Evolutionary conservation across 2,888 invertebrate species (phyloP).

Genomic region (Anaspis maculata): DNA sequence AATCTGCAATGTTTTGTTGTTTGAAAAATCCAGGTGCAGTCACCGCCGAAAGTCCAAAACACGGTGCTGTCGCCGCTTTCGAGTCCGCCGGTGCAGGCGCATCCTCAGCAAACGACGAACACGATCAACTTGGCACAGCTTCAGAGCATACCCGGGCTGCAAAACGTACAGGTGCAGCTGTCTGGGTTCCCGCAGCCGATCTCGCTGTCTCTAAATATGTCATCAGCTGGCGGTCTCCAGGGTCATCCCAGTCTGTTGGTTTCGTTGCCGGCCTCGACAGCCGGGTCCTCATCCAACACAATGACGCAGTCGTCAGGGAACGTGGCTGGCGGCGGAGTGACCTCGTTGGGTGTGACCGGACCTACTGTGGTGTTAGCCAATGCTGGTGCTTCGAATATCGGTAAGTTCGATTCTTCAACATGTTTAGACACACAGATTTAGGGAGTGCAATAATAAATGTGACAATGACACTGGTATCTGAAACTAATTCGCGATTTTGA

Average conservation of each 20-base stretch:
- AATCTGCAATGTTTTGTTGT: too few species aligned
- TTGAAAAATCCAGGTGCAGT: too few species aligned
- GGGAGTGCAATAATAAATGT: too few species aligned
- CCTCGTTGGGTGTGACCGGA: slow-evolving; percentile 24
- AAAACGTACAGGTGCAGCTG: slow-evolving; percentile 74
- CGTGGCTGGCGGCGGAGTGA: slow-evolving; percentile 14
- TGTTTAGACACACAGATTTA: too few species aligned
- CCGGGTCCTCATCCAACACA: slow-evolving; percentile 38
- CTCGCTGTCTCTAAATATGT: slow-evolving; percentile 66
- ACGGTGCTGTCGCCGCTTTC: slow-evolving; percentile 50
- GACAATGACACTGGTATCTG: too few species aligned
- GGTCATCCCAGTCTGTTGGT: slow-evolving; percentile 38
- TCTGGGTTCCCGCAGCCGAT: slow-evolving; percentile 81
- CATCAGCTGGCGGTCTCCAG: slow-evolving; percentile 53
- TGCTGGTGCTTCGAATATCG: slow-evolving; percentile 34
- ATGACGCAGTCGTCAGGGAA: slow-evolving; percentile 27
- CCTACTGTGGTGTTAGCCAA: slow-evolving; percentile 37
- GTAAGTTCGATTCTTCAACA: slow-evolving; percentile 29
- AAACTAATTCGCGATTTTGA: too few species aligned
- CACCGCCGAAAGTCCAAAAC: slow-evolving; percentile 26
- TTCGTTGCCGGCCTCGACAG: slow-evolving; percentile 37
- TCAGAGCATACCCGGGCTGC: slow-evolving; percentile 61
- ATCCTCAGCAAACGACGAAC: slow-evolving; percentile 51
- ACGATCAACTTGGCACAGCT: slow-evolving; percentile 65
- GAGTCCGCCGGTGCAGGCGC: slow-evolving; percentile 51